Evolutionary conservation across 1,140 invertebrate species (phyloP).

Genomic region (Drosophila rhopaloa): DNA sequence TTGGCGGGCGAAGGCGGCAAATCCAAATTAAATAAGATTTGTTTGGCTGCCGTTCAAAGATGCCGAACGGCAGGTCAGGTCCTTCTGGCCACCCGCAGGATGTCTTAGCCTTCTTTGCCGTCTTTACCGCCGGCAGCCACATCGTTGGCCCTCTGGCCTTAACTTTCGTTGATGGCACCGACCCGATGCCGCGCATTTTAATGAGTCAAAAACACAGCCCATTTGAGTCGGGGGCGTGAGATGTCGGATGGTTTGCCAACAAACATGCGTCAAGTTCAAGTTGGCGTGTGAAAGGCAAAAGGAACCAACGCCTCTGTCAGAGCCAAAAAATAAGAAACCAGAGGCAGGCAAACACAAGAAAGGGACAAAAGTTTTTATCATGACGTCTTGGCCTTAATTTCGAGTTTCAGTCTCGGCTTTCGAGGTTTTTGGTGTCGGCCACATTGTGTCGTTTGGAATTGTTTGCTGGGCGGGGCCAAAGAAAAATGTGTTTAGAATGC

Average conservation of each 20-base stretch:
- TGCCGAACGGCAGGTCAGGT: conserved; percentile 58
- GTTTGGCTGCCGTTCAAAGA: conserved; percentile 78
- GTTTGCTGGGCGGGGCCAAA: conserved; percentile 30
- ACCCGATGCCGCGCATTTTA: conserved; percentile 78
- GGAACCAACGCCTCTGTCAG: conserved; percentile 31
- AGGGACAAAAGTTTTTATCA: conserved; percentile 71
- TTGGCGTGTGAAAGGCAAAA: conserved; percentile 48
- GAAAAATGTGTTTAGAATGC: conserved; percentile 77
- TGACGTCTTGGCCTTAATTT: conserved; percentile 76
- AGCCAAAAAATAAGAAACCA: conserved; percentile 19
- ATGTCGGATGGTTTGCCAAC: conserved; percentile 73
- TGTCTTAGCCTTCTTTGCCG: conserved; percentile 4
- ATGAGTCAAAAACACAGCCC: conserved; percentile 55
- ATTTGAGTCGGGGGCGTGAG: conserved; percentile 31
- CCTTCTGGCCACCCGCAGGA: conserved; percentile 16
- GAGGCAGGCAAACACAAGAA: conserved; percentile 22
- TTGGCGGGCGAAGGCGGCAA: conserved; percentile 57
- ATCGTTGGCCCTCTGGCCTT: conserved; percentile 21
- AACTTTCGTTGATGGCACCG: conserved; percentile 73
- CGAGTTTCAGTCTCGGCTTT: conserved; percentile 30
- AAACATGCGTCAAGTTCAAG: conserved; percentile 81
- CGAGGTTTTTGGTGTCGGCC: conserved; percentile 48
- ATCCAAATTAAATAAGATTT: conserved; percentile 83
- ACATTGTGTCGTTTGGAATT: conserved; percentile 46
- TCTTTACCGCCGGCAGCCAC: conserved; percentile 2